A percentile compares a stretch with the other conserved stretches of the same genome.
Evolutionary conservation across 2,113 vertebrate species (phyloP).

Genomic region (Chiloscyllium plagiosum): DNA sequence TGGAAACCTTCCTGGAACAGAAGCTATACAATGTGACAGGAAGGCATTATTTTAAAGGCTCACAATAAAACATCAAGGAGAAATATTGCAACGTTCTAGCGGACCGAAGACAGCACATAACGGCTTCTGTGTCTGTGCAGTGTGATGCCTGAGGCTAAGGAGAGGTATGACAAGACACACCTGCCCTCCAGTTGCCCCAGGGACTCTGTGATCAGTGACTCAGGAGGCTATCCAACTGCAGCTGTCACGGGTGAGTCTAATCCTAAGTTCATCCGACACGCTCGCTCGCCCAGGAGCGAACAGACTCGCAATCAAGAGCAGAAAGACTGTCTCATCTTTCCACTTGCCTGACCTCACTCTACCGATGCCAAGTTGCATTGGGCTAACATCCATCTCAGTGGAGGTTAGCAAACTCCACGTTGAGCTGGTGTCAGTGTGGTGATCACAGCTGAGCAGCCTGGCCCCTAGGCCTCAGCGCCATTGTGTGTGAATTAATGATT

Average conservation of each 20-base stretch:
- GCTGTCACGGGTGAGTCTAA: not conserved
- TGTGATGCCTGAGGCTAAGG: not conserved
- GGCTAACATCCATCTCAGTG: not conserved
- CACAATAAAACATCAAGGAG: not conserved
- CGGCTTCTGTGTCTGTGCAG: not conserved
- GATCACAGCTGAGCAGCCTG: not conserved
- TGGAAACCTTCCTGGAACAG: not conserved
- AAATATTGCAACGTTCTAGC: not conserved
- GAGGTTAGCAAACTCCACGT: not conserved
- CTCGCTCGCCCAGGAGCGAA: not conserved
- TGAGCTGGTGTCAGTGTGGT: not conserved
- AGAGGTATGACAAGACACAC: not conserved
- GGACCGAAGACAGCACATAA: not conserved
- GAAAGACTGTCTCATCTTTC: not conserved
- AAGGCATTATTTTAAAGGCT: not conserved
- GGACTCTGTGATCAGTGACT: not conserved
- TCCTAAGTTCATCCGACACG: not conserved
- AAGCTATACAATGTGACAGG: not conserved
- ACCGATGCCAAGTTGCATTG: not conserved
- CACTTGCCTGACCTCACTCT: not conserved
- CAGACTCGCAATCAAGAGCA: not conserved
- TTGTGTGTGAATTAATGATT: not conserved
- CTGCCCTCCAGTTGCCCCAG: not conserved
- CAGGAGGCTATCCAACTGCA: not conserved
- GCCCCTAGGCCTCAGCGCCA: not conserved